Base-by-base conservation (phyloP, 2,113 vertebrate species). In the Acanthisitta chloris region DNA sequence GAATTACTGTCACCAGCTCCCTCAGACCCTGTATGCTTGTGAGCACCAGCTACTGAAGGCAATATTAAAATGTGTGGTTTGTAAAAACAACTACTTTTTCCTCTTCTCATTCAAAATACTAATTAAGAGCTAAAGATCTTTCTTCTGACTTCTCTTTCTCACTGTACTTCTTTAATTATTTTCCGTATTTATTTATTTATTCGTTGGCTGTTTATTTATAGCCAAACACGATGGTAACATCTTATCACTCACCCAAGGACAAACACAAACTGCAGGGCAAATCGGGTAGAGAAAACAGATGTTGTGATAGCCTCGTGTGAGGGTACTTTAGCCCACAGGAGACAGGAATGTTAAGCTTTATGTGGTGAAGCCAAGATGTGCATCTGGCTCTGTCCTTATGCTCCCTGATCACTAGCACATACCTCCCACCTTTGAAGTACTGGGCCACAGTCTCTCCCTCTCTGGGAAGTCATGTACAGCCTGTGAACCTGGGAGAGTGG, bases 11-110 rank as follows among this genome's bases (percentile, higher is more conserved):
- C 88, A 87, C 10, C 79, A 77, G 76, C 40, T 84, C 72, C 67
- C 59, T 91, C 59, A 77, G 58, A 92, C 55, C 21, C 16, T 71
- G 40, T 5, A 70, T 14, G 1, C 65, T 59, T 92, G 49, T 38
- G 88, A 86, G 59, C 48, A 94, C 7, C 42, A 46, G 38, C 84
- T 77, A 76, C 15, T 26, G 17, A 20, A 85, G 49, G 71, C 76
- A 36, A 48, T 59, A 69, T 66, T 89, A 85, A 97, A 89, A 95
- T 28, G 2, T 6, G 29, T 82, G 33, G 40, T 83, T 87, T 90
- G 40, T 46, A 88, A 91, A 74, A 88, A 80, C 43, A 91, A 61
- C 84, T 82, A 69, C 20, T 86, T 90, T 92, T 87, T 74, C 59
- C 51, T 76, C 34, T 38, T 90, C 80, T 70, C 45, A 78, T 42